Evolutionary conservation across 1,140 invertebrate species (phyloP).

Genomic region (Drosophila serrata): DNA sequence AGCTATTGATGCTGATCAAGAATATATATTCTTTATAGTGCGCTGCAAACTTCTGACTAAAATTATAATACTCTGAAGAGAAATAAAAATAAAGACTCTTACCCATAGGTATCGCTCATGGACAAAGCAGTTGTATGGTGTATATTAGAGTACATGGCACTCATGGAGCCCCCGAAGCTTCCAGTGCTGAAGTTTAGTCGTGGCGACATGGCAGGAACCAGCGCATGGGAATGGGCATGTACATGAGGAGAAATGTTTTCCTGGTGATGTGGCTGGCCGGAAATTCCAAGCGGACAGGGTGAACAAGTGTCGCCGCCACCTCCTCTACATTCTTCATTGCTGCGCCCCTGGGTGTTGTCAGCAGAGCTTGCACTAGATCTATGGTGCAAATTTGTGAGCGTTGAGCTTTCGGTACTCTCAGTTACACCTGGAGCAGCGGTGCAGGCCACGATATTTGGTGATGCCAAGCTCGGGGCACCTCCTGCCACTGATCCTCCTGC

Average conservation of each 20-base stretch:
- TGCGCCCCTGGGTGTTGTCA: constrained; percentile 14
- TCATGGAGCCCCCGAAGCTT: constrained; percentile 73
- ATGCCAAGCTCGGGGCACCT: constrained; percentile 41
- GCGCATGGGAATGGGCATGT: constrained; percentile 60
- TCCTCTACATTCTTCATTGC: constrained; percentile 30
- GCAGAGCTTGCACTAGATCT: constrained; percentile 10
- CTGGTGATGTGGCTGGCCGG: constrained; percentile 39
- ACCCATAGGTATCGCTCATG: constrained; percentile 81
- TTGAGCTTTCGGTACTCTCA: constrained; percentile 39
- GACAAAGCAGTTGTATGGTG: constrained; percentile 70
- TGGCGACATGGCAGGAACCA: constrained; percentile 74
- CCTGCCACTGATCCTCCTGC: constrained; percentile 8
- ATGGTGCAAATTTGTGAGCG: constrained; percentile 12
- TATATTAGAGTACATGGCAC: constrained; percentile 81
- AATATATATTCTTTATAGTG: too few relatives aligned
- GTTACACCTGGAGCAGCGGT: constrained; percentile 5
- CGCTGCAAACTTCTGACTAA: too few relatives aligned
- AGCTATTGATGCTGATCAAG: too few relatives aligned
- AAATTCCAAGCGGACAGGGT: constrained; percentile 35
- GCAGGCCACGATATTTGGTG: constrained; percentile 33
- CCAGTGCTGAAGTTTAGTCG: constrained; percentile 77
- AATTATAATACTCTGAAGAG: too few relatives aligned
- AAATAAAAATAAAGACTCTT: neutral
- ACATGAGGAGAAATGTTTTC: constrained; percentile 46
- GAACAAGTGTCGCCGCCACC: constrained; percentile 18